Base-by-base conservation (phyloP, 2,113 vertebrate genomes). In the Ancistrus triradiatus region DNA sequence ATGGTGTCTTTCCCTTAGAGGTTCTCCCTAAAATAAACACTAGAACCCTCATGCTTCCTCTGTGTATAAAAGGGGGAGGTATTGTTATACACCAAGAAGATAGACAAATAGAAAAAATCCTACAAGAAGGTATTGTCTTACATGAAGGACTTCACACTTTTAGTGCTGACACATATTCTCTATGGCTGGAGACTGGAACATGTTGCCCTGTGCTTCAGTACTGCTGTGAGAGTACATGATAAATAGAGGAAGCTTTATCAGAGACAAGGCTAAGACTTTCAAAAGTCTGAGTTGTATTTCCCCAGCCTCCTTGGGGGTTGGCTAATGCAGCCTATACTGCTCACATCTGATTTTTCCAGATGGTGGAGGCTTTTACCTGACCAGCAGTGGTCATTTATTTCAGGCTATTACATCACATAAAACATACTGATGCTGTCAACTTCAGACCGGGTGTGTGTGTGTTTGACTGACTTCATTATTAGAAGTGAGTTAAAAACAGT, bases 161-260 rank as follows among this genome's bases (percentile, higher is more conserved):
- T 31, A 58, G 31, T 46, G 21, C 40, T 17, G 47, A 58, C 19
- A 13, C 15, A n/a, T 46, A 31, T 28, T 49, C 42, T 47, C 35
- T 59, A 66, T 52, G 24, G 49, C 10, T 38, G 7, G 52, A 57
- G 24, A 43, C 17, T 31, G 48, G 40, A 22, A 46, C 24, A 62
- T 48, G 15, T 5, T 42, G 40, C 55, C 58, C 24, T 35, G 60
- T 48, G 61, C 21, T 72, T 25, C 33, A n/a, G 13, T 13, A 33
- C 27, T 46, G 22, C 58, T 33, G 47, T 38, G 46, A 17, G 28
- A 21, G 6, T 13, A n/a, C 18, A 42, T 13, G 56, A 71, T 50
- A 43, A 66, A 61, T 56, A n/a, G 22, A 49, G 57, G 63, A 61
- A 56, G 27, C 38, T 73, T 68, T 68, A 50, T 58, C 59, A 68